phyloP scores from a whole-genome alignment of 2,797 vertebrate species.

The Acrossocheilus fasciatus region DNA sequence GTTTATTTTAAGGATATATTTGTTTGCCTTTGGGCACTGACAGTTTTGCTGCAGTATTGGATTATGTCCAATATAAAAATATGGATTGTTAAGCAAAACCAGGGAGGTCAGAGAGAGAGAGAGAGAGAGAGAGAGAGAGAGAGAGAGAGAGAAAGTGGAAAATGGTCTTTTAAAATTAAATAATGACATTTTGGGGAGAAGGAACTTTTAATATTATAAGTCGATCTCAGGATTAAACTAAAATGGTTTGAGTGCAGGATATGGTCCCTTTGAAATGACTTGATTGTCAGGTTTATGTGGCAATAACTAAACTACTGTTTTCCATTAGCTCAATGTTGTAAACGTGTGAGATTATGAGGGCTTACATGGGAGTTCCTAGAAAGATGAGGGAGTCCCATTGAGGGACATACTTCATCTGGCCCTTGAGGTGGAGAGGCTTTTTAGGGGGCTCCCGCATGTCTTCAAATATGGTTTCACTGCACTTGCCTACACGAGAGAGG shows the following conservation, averaged over 20 bases:
- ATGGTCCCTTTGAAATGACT: neutral
- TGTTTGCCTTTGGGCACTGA: neutral
- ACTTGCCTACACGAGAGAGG: slow-evolving; percentile 71
- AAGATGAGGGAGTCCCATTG: slow-evolving; percentile 81
- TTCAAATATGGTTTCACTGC: slow-evolving; percentile 82
- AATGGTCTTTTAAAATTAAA: neutral
- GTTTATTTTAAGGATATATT: neutral
- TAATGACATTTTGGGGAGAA: neutral
- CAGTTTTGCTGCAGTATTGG: neutral
- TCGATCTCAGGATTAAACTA: neutral
- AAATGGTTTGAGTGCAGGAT: neutral
- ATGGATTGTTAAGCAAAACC: neutral
- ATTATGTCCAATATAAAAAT: neutral
- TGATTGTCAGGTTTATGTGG: neutral
- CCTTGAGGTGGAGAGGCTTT: slow-evolving; percentile 82
- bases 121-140: neutral
- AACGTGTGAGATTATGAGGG: neutral
- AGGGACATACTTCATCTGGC: slow-evolving; percentile 83
- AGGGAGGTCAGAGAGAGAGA: neutral
- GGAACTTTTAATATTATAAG: slow-evolving; percentile 8
- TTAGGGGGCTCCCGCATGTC: slow-evolving; percentile 80
- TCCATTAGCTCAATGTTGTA: neutral
- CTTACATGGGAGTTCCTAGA: slow-evolving; percentile 82
- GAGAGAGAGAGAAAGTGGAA: neutral
- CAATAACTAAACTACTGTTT: slow-evolving; percentile 7